phyloP scores from a whole-genome alignment of 2,888 invertebrate genomes.

The Ischnus inquisitorius region DNA sequence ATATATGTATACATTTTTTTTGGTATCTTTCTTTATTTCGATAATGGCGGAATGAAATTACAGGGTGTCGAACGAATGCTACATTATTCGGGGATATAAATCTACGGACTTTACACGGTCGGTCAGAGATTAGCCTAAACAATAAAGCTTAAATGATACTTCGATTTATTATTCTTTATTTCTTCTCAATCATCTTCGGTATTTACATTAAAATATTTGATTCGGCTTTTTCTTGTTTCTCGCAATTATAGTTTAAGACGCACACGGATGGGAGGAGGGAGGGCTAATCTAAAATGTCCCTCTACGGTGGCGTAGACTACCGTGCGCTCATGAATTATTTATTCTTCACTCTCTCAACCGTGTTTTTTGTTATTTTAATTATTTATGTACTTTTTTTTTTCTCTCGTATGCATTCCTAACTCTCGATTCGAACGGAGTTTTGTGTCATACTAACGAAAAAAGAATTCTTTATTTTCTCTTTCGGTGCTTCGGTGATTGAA shows the following conservation, averaged over 20 bases:
- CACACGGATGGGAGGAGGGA: neutral
- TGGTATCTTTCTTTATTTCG: slow-evolving; percentile 80
- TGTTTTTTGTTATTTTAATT: neutral
- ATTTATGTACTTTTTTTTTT: neutral
- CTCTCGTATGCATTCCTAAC: slow-evolving; percentile 36
- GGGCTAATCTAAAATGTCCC: slow-evolving; percentile 19
- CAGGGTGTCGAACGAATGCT: slow-evolving; percentile 78
- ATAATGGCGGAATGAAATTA: slow-evolving; percentile 81
- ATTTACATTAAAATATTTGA: slow-evolving; percentile 69
- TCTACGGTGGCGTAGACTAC: slow-evolving; percentile 38
- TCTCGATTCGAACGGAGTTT: slow-evolving; percentile 32
- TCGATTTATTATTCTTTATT: slow-evolving; percentile 40
- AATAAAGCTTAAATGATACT: slow-evolving; percentile 35
- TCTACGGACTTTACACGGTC: slow-evolving; percentile 77
- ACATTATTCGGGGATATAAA: slow-evolving; percentile 73
- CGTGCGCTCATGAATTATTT: slow-evolving; percentile 44
- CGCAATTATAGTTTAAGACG: slow-evolving; percentile 54
- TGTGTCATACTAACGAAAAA: slow-evolving; percentile 26
- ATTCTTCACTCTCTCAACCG: slow-evolving; percentile 23
- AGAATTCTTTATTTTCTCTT: slow-evolving; percentile 8
- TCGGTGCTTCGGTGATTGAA: slow-evolving; percentile 41
- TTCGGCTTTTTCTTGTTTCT: slow-evolving; percentile 61
- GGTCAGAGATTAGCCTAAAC: slow-evolving; percentile 69
- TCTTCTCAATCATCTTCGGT: slow-evolving; percentile 66
- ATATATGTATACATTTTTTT: slow-evolving; percentile 32